These are phyloP conservation scores for Orcinus orca DNA, from an alignment of 2,113 vertebrate species.

Conservation along the genomic window DNA sequence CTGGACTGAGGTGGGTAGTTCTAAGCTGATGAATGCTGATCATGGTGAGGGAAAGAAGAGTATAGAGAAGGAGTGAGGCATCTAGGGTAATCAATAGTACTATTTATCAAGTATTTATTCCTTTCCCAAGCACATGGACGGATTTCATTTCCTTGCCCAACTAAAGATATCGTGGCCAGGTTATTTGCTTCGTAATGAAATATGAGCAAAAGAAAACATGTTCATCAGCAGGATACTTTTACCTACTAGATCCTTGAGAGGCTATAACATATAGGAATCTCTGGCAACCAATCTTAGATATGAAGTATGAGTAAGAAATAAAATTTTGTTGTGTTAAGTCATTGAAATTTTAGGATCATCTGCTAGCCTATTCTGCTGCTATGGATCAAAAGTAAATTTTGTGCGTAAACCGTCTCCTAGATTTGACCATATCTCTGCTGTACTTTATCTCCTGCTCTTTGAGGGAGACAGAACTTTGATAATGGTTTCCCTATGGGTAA, in stretches of 20 bases:
- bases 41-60: not conserved
- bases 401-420: not conserved
- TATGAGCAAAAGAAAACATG: not conserved
- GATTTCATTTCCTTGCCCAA: not conserved
- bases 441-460: not conserved
- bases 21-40: not conserved
- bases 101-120: not conserved
- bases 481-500: not conserved
- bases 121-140: not conserved
- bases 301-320: not conserved
- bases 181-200: conserved; percentile 8
- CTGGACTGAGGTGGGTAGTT: not conserved
- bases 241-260: not conserved
- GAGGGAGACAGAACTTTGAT: not conserved
- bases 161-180: not conserved
- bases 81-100: not conserved
- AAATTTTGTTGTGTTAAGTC: not conserved
- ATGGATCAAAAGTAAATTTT: not conserved
- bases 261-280: not conserved
- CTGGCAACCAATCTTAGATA: not conserved
- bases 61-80: not conserved
- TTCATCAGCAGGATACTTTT: not conserved
- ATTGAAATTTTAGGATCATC: not conserved
- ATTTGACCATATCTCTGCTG: not conserved
- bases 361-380: not conserved